Evolutionary conservation across 2,113 vertebrate species (phyloP).

Genomic region (Rattus norvegicus): GRCr8 NC_086022.1:57276501-57277000

Average conservation of each 20-base stretch:
- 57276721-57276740: conserved; percentile 37
- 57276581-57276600: background rate
- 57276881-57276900: conserved; percentile 70
- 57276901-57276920: conserved; percentile 43
- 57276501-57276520: conserved; percentile 24
- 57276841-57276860: conserved; percentile 42
- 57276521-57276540: background rate
- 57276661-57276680: conserved; percentile 3
- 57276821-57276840: conserved; percentile 49
- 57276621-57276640: background rate
- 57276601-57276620: background rate
- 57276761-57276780: conserved; percentile 41
- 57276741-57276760: conserved; percentile 43
- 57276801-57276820: conserved; percentile 48
- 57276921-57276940: conserved; percentile 75
- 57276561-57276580: conserved; percentile 12
- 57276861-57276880: conserved; percentile 12
- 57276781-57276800: conserved; percentile 51
- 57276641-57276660: conserved; percentile 20
- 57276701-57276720: conserved; percentile 34
- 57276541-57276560: background rate
- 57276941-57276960: conserved; percentile 62
- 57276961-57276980: conserved; percentile 66
- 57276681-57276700: conserved; percentile 13
- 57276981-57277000: conserved; percentile 68